phyloP scores from a whole-genome alignment of 1,140 invertebrate species.

The Galleria mellonella region DNA sequence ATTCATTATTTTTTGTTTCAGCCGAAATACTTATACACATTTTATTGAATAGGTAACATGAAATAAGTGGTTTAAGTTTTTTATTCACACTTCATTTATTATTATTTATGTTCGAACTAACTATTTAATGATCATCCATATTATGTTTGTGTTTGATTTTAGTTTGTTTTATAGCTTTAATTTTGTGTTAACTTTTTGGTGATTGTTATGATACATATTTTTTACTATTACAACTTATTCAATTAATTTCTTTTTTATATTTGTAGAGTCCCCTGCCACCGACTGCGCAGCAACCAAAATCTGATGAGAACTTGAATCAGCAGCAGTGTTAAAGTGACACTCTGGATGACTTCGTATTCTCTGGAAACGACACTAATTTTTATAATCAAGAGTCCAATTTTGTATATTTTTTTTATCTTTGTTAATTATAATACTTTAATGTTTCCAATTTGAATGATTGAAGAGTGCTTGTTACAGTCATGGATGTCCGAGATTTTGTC shows the following conservation, averaged over 20 bases:
- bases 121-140: slow-evolving; percentile 3
- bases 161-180: slow-evolving; percentile 16
- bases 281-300: slow-evolving; percentile 76
- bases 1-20: slow-evolving; percentile 67
- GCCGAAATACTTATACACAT: slow-evolving; percentile 74
- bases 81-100: slow-evolving; percentile 12
- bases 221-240: slow-evolving; percentile 2
- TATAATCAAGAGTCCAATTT: slow-evolving; percentile 49
- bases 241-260: slow-evolving; percentile 31
- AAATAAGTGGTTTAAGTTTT: slow-evolving; percentile 21
- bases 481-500: slow-evolving; percentile 6
- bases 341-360: slow-evolving; percentile 23
- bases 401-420: slow-evolving; percentile 34
- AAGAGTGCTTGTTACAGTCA: slow-evolving; percentile 7
- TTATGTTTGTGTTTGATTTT: slow-evolving; percentile 1
- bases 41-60: slow-evolving; percentile 68
- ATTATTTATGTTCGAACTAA: not conserved
- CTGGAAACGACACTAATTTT: slow-evolving; percentile 35
- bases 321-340: slow-evolving; percentile 45
- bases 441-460: slow-evolving; percentile 13
- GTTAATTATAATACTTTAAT: slow-evolving; percentile 21
- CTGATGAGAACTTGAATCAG: slow-evolving; percentile 81
- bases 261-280: slow-evolving; percentile 80
- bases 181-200: slow-evolving; percentile 11
- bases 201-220: slow-evolving; percentile 8